Conservation (phyloP, 30 jellyfish, hydroid and myxozoan genomes). For the Aurelia aurita region DNA sequence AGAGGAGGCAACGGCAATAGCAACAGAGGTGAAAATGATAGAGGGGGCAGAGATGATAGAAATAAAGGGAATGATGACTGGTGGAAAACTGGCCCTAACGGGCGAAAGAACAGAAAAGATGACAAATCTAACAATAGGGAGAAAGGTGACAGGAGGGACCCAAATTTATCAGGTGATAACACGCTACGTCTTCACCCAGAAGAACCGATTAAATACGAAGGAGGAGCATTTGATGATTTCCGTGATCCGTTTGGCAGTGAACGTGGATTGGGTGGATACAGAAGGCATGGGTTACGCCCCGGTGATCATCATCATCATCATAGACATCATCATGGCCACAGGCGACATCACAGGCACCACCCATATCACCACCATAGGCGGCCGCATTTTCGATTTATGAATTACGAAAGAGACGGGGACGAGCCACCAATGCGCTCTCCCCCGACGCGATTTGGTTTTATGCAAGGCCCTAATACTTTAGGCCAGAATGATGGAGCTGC, state of each 20-base stretch:
- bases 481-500: too few relatives aligned
- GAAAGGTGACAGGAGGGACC: background rate
- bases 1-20: too few relatives aligned
- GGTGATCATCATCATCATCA: background rate
- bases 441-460: too few relatives aligned
- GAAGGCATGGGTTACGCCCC: background rate
- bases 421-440: too few relatives aligned
- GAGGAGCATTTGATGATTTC: background rate
- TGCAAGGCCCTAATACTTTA: too few relatives aligned
- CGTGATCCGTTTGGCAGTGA: background rate
- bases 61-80: too few relatives aligned
- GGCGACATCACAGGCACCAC: constrained; percentile 17
- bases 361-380: background rate
- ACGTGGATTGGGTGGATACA: constrained; percentile 6
- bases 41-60: too few relatives aligned
- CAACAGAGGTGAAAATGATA: too few relatives aligned
- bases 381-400: background rate
- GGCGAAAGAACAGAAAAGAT: background rate
- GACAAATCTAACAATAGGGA: background rate
- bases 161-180: background rate
- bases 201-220: constrained; percentile 27
- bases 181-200: constrained; percentile 16
- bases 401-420: background rate
- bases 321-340: background rate
- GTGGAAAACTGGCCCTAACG: background rate